phyloP scores from a whole-genome alignment of 23 tunicate genomes.

The Clavelina lepadiformis region DNA sequence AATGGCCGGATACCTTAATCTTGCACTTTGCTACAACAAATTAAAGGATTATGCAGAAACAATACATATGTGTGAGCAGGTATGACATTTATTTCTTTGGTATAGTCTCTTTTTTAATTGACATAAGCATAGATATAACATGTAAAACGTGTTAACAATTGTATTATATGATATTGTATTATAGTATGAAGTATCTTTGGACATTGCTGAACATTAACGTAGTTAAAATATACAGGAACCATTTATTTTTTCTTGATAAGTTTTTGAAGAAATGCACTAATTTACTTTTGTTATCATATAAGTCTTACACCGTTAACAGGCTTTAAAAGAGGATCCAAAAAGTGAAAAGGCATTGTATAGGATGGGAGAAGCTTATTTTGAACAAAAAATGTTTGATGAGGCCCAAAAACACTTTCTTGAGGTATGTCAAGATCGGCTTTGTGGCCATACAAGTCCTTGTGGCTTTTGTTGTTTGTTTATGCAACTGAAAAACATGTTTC shows the following conservation, averaged over 20 bases:
- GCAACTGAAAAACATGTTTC: too few species aligned
- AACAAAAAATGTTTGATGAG: constrained; percentile 21
- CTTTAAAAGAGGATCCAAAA: constrained; percentile 51
- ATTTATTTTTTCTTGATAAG: neutral
- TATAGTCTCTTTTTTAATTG: too few species aligned
- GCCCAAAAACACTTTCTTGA: constrained; percentile 44
- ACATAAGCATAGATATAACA: too few species aligned
- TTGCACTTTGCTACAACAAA: constrained; percentile 68
- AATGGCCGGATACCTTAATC: constrained; percentile 59
- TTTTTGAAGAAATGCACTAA: neutral
- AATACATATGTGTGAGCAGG: constrained; percentile 49
- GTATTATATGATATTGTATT: too few species aligned
- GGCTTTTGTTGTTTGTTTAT: too few species aligned
- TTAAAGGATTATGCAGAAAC: constrained; percentile 35
- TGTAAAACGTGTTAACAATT: too few species aligned
- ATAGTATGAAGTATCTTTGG: too few species aligned
- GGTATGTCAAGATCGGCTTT: too few species aligned
- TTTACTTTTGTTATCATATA: neutral
- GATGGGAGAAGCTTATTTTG: constrained; percentile 28
- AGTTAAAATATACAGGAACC: too few species aligned
- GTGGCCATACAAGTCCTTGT: too few species aligned
- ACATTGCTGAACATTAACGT: too few species aligned
- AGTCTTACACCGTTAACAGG: constrained; percentile 21
- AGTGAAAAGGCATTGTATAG: constrained; percentile 85
- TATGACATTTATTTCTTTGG: too few species aligned